Conservation (phyloP, 2,888 invertebrate species). For the Rotaria magnacalcarata region DNA sequence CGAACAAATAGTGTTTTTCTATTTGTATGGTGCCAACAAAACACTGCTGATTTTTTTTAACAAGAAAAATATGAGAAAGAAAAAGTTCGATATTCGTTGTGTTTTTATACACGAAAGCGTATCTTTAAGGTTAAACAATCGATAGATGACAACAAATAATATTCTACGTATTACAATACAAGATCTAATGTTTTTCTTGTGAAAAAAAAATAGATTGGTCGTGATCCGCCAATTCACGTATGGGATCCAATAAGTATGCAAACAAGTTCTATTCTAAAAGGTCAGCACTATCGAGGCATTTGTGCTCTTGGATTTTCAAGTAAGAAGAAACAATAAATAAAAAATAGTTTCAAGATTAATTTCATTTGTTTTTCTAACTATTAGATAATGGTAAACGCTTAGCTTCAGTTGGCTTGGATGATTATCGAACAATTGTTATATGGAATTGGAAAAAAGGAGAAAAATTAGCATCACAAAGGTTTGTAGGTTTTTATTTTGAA, state of each 20-base stretch:
- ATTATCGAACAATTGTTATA: constrained; percentile 59
- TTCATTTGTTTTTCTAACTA: constrained; percentile 34
- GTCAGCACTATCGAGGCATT: constrained; percentile 59
- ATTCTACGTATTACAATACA: too few relatives aligned
- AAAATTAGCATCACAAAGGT: constrained; percentile 57
- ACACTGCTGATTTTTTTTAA: too few relatives aligned
- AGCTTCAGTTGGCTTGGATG: constrained; percentile 60
- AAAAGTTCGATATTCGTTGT: too few relatives aligned
- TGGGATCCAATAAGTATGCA: constrained; percentile 60
- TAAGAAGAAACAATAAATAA: background rate
- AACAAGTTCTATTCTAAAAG: constrained; percentile 58
- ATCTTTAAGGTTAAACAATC: too few relatives aligned
- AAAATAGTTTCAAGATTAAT: too few relatives aligned
- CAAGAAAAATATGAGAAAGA: too few relatives aligned
- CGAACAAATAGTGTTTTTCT: too few relatives aligned
- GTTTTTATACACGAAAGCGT: too few relatives aligned
- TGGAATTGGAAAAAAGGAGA: constrained; percentile 62
- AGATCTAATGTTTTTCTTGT: too few relatives aligned
- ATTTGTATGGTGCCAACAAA: too few relatives aligned
- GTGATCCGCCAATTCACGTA: constrained; percentile 58
- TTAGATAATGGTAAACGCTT: constrained; percentile 58
- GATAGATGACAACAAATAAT: too few relatives aligned
- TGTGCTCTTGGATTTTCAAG: constrained; percentile 59
- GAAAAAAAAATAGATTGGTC: constrained; percentile 54
- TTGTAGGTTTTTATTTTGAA: background rate